A percentile compares a stretch with the other conserved stretches of the same genome.
Conservation (phyloP, 2,797 vertebrate genomes). For the Sorex maritimensis region DNA sequence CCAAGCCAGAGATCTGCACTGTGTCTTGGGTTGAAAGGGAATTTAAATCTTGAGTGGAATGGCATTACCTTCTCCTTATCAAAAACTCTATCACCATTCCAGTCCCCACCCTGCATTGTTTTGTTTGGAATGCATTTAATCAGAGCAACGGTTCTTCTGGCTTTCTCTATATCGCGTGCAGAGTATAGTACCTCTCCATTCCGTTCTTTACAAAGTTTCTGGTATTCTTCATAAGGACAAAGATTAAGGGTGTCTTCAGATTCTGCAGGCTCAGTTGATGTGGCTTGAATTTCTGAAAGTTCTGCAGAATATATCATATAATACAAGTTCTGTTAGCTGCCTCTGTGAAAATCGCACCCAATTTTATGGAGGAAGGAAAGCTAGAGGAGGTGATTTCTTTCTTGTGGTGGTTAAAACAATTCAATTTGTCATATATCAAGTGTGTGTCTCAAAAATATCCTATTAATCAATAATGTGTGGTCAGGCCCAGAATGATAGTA, state of each 20-base stretch:
- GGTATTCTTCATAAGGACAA: conserved; percentile 68
- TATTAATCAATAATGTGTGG: too few species aligned
- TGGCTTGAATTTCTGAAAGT: accelerated
- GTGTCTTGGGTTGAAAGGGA: not conserved
- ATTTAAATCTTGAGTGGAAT: not conserved
- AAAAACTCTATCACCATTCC: not conserved
- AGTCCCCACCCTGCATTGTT: too few species aligned
- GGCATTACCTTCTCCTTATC: not conserved
- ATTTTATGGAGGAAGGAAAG: not conserved
- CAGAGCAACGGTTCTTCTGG: not conserved
- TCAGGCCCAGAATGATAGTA: too few species aligned
- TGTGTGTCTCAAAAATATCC: too few species aligned
- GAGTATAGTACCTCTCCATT: conserved; percentile 43
- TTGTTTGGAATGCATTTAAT: not conserved
- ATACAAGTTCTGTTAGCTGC: not conserved
- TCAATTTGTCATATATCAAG: too few species aligned
- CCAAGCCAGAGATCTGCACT: not conserved
- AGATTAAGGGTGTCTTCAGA: conserved; percentile 37
- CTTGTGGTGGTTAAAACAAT: too few species aligned
- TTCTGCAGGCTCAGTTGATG: not conserved
- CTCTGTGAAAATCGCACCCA: not conserved
- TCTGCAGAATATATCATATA: not conserved
- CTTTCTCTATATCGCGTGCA: not conserved
- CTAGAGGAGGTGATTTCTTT: not conserved
- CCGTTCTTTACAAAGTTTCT: conserved; percentile 46